Base-by-base conservation (phyloP, 2,888 invertebrate species). In the Chymomyza caudatula region DNA sequence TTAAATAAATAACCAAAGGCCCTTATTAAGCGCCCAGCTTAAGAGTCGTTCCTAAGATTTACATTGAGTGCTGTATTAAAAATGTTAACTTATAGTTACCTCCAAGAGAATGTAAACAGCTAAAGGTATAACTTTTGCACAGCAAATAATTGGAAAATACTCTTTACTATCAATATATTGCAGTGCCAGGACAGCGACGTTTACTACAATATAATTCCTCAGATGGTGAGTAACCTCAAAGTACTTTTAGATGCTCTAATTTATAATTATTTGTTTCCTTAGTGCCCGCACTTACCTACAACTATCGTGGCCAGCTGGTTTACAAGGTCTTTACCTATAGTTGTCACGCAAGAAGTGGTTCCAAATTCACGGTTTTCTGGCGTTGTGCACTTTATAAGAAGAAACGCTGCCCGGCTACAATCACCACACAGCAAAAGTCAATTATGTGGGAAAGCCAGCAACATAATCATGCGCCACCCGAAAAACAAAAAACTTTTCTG, bases 261-360 rank as follows among this genome's bases (percentile, higher is more conserved):
- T 52, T 44, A 23, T 3, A 42, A 11, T 37, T 44, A 15, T 11
- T 17, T 51, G 3, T 13, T 4, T 29, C 62, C n/a, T n/a, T n/a
- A 57, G 22, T 59, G 43, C 0, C 60, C 82, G 84, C 53, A 8
- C 66, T 88, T 55, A 73, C 71, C n/a, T 90, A 90, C 64, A 90
- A 89, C 53, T 87, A 76, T 57, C 87, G 89, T 0, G 90, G 90
- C 0, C 88, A 89, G 51, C 74, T 90, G 57, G 80, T 90, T 3
- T 81, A 88, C 64, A 67, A 86, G 4, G 85, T 85, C n/a, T 76
- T 85, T 63, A 77, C 84, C 0, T 90, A 77, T 61, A 81, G 85
- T 19, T 77, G 86, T 6, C 79, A 87, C 37, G 71, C 81, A 2
- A 73, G 77, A 37, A 86, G 86, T 47, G 83, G 85, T 8, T 57